Conservation (phyloP, 2,797 vertebrate species). For the Pangasius larnaudii region DNA sequence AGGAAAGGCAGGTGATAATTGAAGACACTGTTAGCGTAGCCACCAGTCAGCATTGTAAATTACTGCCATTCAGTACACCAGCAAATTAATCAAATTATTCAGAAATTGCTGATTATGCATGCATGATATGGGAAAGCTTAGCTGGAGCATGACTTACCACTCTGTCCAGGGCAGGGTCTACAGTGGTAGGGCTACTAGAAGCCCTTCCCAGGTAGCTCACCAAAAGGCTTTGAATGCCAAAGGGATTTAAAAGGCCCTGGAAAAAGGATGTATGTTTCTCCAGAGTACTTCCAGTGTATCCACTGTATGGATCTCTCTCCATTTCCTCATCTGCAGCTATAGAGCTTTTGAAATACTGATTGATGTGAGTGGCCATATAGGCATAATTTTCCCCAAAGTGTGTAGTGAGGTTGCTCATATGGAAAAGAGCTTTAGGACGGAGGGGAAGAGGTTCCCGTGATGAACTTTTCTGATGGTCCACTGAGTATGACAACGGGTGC, state of each 20-base stretch:
- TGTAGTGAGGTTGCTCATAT: slow-evolving; percentile 65
- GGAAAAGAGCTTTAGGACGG: slow-evolving; percentile 64
- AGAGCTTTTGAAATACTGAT: slow-evolving; percentile 70
- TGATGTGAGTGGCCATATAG: slow-evolving; percentile 69
- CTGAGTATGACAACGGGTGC: not conserved
- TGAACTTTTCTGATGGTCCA: not conserved
- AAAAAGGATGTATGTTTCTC: slow-evolving; percentile 57
- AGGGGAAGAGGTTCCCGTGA: not conserved
- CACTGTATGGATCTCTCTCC: slow-evolving; percentile 18
- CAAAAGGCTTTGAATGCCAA: slow-evolving; percentile 64
- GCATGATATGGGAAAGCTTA: not conserved
- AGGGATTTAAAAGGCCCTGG: slow-evolving; percentile 65
- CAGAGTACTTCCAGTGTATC: slow-evolving; percentile 2
- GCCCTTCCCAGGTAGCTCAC: slow-evolving; percentile 58
- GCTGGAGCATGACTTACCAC: slow-evolving; percentile 62
- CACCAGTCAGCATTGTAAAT: not conserved
- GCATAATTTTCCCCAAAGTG: slow-evolving; percentile 69
- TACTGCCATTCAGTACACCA: not conserved
- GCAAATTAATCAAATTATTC: not conserved
- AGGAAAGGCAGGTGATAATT: not conserved
- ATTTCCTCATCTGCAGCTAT: slow-evolving; percentile 50
- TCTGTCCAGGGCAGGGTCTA: slow-evolving; percentile 51
- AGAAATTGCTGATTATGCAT: not conserved
- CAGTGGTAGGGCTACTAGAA: slow-evolving; percentile 29
- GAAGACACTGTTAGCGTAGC: not conserved